Evolutionary conservation across 2,113 vertebrate genomes (phyloP), one percentile per base, ranked within the genome.

Genomic region (Gymnobelideus leadbeateri): DNA sequence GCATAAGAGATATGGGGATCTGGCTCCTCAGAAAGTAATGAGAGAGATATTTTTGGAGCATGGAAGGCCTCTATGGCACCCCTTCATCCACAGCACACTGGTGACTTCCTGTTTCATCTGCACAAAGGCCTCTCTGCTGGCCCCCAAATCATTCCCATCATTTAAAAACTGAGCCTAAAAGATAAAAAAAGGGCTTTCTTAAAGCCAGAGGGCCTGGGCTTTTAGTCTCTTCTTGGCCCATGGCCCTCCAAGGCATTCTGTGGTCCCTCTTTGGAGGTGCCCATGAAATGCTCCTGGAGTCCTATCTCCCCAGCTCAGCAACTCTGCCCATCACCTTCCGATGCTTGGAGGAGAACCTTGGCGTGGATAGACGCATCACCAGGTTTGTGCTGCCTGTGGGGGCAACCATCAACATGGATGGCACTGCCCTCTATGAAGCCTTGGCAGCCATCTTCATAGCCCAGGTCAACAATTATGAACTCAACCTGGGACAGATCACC

Each of bases 381-480:
- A 99, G 99, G 51, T 99, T 99, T 21, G 99, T 99, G 49, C 98
- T 99, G 93, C 99, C 99, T 0, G 99, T 99, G 96, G 99, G 99
- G 12, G 99, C 99, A 97, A 99, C 99, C 0, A 99, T 99, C 97
- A 99, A 99, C 98, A 99, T 99, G 99, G 99, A 99, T 0, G 99
- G 99, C 95, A 99, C 99, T 0, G 99, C 99, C 11, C 98, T 99
- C 21, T 99, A 99, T 0, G 99, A 99, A 95, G 99, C 99, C 43
- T 98, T 99, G 97, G 99, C 99, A 0, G 99, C 99, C 97, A 99
- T 99, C 97, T 99, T 99, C 96, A 99, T 99, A 0, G 99, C 99
- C 51, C 99, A 99, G 96, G 99, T 99, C 97, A 99, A 99, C 98
- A 99, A 99, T 98, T 99, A 99, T n/a, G 99, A 99, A 49, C 99